A percentile compares a stretch with the other conserved stretches of the same genome.
Conservation (phyloP, 37 sponge, comb jelly and placozoan species). For the Halichondria panicea region DNA sequence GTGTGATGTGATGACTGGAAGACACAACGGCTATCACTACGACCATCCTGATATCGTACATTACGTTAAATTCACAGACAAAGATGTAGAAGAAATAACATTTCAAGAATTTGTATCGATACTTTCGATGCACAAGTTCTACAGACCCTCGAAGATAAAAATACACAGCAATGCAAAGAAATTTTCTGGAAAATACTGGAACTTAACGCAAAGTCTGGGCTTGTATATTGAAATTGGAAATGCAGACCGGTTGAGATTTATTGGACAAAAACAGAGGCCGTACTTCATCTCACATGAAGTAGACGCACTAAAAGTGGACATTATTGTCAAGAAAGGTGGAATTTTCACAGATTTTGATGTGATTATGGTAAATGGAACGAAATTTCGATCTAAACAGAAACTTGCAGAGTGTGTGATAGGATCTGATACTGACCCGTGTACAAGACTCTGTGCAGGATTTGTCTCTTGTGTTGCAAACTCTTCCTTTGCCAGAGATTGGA, state of each 20-base stretch:
- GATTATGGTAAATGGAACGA: background rate
- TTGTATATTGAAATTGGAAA: background rate
- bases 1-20: too few relatives aligned
- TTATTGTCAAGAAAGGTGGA: background rate
- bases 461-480: constrained; percentile 6
- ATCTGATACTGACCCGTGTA: background rate
- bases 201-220: background rate
- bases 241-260: background rate
- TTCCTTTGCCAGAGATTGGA: background rate
- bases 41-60: constrained; percentile 3
- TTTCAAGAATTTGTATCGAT: background rate
- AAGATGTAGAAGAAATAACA: background rate
- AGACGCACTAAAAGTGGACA: background rate
- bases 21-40: too few relatives aligned
- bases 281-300: background rate
- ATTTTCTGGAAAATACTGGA: background rate
- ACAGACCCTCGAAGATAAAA: background rate
- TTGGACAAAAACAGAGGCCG: background rate
- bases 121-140: constrained; percentile 1
- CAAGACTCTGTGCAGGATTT: background rate
- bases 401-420: constrained; percentile 4
- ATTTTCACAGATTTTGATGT: background rate
- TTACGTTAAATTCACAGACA: background rate
- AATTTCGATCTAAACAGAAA: background rate
- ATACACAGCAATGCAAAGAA: background rate